phyloP scores from a whole-genome alignment of 1,140 invertebrate genomes.

The Apis florea region DNA sequence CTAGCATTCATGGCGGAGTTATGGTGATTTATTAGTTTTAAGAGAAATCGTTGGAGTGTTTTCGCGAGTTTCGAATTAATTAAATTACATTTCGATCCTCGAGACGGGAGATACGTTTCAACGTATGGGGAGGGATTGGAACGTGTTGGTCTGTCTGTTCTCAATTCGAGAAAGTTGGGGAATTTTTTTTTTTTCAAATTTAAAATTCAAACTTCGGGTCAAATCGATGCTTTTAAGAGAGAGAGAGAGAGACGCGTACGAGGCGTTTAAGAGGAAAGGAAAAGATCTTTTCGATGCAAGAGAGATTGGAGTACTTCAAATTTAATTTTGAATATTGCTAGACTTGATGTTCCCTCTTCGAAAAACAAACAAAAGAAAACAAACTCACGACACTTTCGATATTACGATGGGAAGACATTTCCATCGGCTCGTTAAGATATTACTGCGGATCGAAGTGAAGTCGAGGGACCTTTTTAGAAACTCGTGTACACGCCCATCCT shows the following conservation, averaged over 20 bases:
- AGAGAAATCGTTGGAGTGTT: background rate
- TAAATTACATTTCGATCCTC: background rate
- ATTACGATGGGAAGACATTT: conserved; percentile 11
- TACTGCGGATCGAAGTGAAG: background rate
- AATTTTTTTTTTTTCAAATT: background rate
- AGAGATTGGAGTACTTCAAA: background rate
- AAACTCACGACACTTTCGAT: conserved; percentile 2
- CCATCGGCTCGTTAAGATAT: conserved; percentile 28
- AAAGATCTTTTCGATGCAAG: background rate
- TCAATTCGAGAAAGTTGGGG: background rate
- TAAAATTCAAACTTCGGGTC: background rate
- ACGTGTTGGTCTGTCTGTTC: too few species aligned
- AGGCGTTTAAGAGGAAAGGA: too few species aligned
- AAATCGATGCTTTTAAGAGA: background rate
- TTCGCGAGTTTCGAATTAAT: background rate
- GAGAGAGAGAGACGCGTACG: too few species aligned
- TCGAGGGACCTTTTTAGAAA: background rate
- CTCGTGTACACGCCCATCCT: too few species aligned
- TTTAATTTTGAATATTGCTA: conserved; percentile 8
- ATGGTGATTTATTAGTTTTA: background rate
- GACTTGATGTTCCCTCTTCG: background rate
- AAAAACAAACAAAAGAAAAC: background rate
- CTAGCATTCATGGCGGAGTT: background rate
- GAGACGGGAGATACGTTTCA: too few species aligned
- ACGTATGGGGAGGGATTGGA: too few species aligned